These are phyloP conservation scores for Cyaniris semiargus DNA, from an alignment of 2,888 invertebrate genomes.

Conservation along the genomic window DNA sequence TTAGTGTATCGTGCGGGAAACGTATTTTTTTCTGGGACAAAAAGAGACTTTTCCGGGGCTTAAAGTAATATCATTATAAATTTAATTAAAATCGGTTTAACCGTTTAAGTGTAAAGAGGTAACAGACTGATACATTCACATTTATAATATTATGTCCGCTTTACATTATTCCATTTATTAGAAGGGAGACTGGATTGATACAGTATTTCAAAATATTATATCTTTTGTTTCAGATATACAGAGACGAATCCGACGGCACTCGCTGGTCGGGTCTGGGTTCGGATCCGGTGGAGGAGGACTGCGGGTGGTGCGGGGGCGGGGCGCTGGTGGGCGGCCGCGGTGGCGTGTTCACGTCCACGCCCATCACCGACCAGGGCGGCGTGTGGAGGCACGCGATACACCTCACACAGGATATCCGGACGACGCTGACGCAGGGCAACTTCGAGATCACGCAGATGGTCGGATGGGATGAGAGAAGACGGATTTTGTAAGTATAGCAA, in stretches of 20 bases:
- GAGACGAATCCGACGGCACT: conserved; percentile 66
- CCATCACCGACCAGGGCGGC: conserved; percentile 75
- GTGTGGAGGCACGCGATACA: conserved; percentile 69
- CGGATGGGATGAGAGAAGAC: conserved; percentile 87
- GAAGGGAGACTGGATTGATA: no score
- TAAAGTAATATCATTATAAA: no score
- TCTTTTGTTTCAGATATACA: conserved; percentile 56
- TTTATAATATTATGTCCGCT: no score
- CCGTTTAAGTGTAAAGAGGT: no score
- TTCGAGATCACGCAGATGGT: conserved; percentile 87
- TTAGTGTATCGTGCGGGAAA: no score
- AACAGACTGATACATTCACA: no score
- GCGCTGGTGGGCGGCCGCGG: conserved; percentile 61
- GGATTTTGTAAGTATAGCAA: conserved; percentile 80
- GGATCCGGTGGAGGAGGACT: conserved; percentile 65
- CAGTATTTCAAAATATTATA: neutral
- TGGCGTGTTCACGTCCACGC: conserved; percentile 70
- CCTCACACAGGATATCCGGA: conserved; percentile 54
- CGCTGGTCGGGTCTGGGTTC: conserved; percentile 76
- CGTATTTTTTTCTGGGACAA: no score
- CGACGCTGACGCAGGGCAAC: conserved; percentile 85
- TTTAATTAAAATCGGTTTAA: no score
- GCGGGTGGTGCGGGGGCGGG: conserved; percentile 72
- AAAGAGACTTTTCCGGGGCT: no score
- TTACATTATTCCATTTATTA: no score